Conservation (phyloP, 2,797 vertebrate genomes). For the Coregonus ussuriensis region DNA sequence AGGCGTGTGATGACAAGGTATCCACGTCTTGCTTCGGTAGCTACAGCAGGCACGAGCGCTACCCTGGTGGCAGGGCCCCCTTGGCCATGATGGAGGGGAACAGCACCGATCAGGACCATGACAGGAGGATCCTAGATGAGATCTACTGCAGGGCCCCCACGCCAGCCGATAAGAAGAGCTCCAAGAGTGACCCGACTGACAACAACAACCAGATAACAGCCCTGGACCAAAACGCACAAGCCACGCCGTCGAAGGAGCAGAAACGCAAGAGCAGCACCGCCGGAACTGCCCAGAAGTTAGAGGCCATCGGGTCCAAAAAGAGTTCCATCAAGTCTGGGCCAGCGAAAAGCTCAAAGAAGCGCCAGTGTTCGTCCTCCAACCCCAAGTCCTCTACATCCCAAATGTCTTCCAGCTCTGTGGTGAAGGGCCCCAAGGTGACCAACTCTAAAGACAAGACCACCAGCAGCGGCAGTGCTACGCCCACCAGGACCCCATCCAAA, state of each 20-base stretch:
- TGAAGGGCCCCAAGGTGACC: slow-evolving; percentile 81
- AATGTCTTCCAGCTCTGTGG: slow-evolving; percentile 74
- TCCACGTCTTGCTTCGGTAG: slow-evolving; percentile 92
- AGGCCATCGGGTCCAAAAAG: slow-evolving; percentile 72
- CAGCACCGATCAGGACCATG: slow-evolving; percentile 77
- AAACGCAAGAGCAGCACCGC: slow-evolving; percentile 76
- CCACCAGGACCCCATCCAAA: slow-evolving; percentile 76
- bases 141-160: slow-evolving; percentile 75
- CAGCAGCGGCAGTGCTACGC: slow-evolving; percentile 79
- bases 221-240: slow-evolving; percentile 87
- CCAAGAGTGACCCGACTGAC: slow-evolving; percentile 81
- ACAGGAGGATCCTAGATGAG: slow-evolving; percentile 74
- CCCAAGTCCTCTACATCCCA: slow-evolving; percentile 71
- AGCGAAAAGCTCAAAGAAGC: slow-evolving; percentile 82
- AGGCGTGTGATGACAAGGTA: slow-evolving; percentile 88
- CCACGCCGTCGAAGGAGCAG: slow-evolving; percentile 85
- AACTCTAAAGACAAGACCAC: slow-evolving; percentile 83
- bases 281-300: slow-evolving; percentile 74
- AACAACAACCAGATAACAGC: slow-evolving; percentile 95
- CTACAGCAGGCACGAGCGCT: slow-evolving; percentile 84
- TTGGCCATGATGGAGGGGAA: slow-evolving; percentile 89
- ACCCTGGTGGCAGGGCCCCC: slow-evolving; percentile 82
- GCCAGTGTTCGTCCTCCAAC: slow-evolving; percentile 73
- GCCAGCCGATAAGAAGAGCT: slow-evolving; percentile 76
- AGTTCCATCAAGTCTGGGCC: slow-evolving; percentile 77